Percentiles rank a stretch among this genome's conserved stretches.
phyloP scores from a whole-genome alignment of 1,140 invertebrate species.

The Pseudoatta argentina region DNA sequence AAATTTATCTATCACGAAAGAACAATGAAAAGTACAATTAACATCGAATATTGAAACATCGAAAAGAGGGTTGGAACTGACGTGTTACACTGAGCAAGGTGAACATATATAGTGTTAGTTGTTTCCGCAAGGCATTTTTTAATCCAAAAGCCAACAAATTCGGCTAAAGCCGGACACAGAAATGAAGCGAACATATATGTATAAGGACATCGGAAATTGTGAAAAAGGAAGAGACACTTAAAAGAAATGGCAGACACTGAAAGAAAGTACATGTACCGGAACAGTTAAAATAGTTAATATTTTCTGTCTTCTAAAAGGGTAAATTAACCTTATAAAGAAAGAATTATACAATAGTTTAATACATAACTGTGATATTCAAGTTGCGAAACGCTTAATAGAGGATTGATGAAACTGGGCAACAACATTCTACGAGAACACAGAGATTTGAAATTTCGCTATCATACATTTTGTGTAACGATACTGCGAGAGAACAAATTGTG shows the following conservation, averaged over 20 bases:
- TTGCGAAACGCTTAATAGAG: neutral
- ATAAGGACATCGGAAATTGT: conserved; percentile 22
- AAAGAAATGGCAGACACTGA: neutral
- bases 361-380: conserved; percentile 8
- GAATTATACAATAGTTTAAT: neutral
- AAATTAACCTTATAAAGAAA: neutral
- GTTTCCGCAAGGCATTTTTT: conserved; percentile 59
- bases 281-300: neutral
- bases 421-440: conserved; percentile 17
- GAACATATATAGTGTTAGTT: conserved; percentile 87
- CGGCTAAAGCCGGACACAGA: conserved; percentile 40
- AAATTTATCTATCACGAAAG: conserved; percentile 25
- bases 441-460: neutral
- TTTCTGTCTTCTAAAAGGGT: neutral
- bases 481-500: conserved; percentile 13
- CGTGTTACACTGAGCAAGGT: conserved; percentile 87
- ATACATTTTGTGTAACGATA: conserved; percentile 4
- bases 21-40: conserved; percentile 36
- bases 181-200: conserved; percentile 43
- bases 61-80: conserved; percentile 84
- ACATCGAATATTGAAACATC: conserved; percentile 67
- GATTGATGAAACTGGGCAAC: neutral
- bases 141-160: conserved; percentile 15
- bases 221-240: conserved; percentile 14
- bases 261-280: neutral